Percentiles rank a stretch among this genome's conserved stretches.
phyloP scores from a whole-genome alignment of 2,888 invertebrate species.

The Apeira syringaria region DNA sequence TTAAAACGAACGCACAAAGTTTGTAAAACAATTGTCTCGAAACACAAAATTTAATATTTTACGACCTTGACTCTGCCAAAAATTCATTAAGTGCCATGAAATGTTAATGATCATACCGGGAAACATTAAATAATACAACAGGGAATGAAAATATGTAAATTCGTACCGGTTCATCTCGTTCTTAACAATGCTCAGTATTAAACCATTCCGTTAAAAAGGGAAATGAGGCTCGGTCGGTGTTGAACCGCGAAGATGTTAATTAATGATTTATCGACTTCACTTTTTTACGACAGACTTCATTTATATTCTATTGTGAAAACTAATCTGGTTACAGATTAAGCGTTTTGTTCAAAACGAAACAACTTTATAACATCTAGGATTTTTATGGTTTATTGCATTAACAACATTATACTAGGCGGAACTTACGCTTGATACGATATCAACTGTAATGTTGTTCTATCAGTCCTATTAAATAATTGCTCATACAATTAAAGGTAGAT shows the following conservation, averaged over 20 bases:
- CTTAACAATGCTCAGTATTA: constrained; percentile 9
- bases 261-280: too few species aligned
- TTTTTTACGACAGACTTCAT: too few species aligned
- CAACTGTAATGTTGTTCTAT: too few species aligned
- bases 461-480: too few species aligned
- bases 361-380: too few species aligned
- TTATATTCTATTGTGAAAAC: too few species aligned
- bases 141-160: constrained; percentile 23
- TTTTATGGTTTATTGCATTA: too few species aligned
- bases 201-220: constrained; percentile 6
- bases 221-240: background rate
- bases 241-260: background rate
- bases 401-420: too few species aligned
- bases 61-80: constrained; percentile 18
- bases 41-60: constrained; percentile 11
- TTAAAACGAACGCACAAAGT: constrained; percentile 3
- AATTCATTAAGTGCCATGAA: constrained; percentile 23
- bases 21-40: constrained; percentile 9
- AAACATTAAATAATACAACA: constrained; percentile 25
- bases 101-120: constrained; percentile 20
- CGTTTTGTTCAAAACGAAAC: too few species aligned
- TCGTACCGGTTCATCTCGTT: constrained; percentile 16
- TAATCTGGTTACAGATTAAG: too few species aligned
- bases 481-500: too few species aligned
- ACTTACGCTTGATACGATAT: too few species aligned